Evolutionary conservation across 2,888 invertebrate species (phyloP).

Genomic region (Drosophila multiciliata): DNA sequence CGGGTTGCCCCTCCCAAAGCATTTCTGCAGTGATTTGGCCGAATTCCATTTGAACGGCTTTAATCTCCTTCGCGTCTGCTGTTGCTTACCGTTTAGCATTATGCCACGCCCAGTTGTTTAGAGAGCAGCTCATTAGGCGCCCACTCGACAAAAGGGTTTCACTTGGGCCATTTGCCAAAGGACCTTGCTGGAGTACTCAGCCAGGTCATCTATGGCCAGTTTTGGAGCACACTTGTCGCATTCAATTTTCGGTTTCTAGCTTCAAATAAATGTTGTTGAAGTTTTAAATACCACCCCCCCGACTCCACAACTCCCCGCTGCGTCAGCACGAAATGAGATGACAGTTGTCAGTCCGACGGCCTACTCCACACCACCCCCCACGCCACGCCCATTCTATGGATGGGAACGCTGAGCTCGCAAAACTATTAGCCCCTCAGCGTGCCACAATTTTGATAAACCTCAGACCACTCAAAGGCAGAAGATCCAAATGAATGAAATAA

Average conservation of each 20-base stretch:
- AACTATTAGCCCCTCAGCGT: constrained; percentile 47
- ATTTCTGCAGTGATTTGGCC: constrained; percentile 5
- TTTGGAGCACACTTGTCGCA: constrained; percentile 45
- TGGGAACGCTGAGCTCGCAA: constrained; percentile 40
- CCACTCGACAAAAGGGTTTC: constrained; percentile 38
- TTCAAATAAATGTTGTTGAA: constrained; percentile 60
- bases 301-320: constrained; percentile 41
- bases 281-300: constrained; percentile 35
- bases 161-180: constrained; percentile 12
- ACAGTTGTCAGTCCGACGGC: constrained; percentile 39
- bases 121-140: constrained; percentile 64
- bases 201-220: constrained; percentile 13
- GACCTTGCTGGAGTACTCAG: background rate
- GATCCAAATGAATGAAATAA: constrained; percentile 52
- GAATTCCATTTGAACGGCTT: constrained; percentile 21
- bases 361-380: background rate
- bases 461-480: constrained; percentile 18
- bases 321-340: constrained; percentile 64
- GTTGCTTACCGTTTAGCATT: constrained; percentile 43
- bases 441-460: constrained; percentile 58
- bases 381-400: background rate
- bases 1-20: background rate
- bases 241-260: constrained; percentile 64
- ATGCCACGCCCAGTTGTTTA: constrained; percentile 58
- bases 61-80: constrained; percentile 15